Evolutionary conservation across 2,888 invertebrate species (phyloP), one percentile per base, ranked within the genome.

Genomic region (Diarsia brunnea): DNA sequence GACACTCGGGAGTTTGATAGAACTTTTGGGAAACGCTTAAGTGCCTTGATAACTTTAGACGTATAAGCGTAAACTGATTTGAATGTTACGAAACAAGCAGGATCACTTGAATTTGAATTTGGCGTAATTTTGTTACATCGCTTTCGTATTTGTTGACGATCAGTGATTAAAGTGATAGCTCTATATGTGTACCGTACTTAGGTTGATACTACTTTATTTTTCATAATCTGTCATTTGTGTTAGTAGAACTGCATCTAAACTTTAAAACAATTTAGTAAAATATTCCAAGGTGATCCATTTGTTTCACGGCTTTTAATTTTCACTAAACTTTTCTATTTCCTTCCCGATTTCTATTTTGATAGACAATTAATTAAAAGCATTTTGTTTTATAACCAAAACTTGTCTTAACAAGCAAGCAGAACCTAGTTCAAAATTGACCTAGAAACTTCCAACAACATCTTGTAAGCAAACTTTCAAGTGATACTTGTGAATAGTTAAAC

Each of bases 401-500:
- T 61, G 68, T 60, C n/a, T 16, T 45, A n/a, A 55, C 21, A 60
- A 47, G 55, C 12, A 51, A 51, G 49, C 58, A 67, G 55, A 58
- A 69, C 21, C 31, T 58, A 75, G 47, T 21, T 10, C 14, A 55
- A 75, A 70, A 70, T 64, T 65, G 43, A 84, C 84, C 67, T 75
- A 75, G 75, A 72, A 75, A 83, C 43, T 79, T 67, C 63, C 16
- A 64, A 63, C 58, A 82, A 64, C 45, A 55, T 71, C 75, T 82
- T 82, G 69, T 45, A 45, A 72, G 63, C 69, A 19, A 77, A 77
- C 49, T 81, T 84, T 31, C 55, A 38, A 77, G 60, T 69, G n/a
- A 63, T 81, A 75, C 66, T 83, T 27, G 63, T 84, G 71, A 84
- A 80, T 84, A 80, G 82, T 84, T 80, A 71, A 82, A 76, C 53